phyloP scores from a whole-genome alignment of 2,888 invertebrate species.

The Caradrina clavipalpis region DNA sequence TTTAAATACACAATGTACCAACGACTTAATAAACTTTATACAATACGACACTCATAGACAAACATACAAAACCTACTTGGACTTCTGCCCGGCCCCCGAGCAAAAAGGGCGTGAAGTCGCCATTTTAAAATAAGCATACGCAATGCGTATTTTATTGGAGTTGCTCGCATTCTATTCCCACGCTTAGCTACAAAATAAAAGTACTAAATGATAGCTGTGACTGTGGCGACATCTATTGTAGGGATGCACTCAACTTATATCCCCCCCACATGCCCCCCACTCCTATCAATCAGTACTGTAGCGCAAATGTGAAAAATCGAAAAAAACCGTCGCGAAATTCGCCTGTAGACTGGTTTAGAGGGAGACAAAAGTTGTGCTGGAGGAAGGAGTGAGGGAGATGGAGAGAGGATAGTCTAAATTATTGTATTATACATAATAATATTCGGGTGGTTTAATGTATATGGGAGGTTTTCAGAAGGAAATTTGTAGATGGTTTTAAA shows the following conservation, averaged over 20 bases:
- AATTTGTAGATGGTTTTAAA: constrained; percentile 27
- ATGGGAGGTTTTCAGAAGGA: constrained; percentile 63
- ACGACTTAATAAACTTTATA: constrained; percentile 26
- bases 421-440: constrained; percentile 87
- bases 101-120: constrained; percentile 46
- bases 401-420: constrained; percentile 82
- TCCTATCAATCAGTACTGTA: constrained; percentile 79
- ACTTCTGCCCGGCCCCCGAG: constrained; percentile 47
- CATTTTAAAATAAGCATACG: constrained; percentile 64
- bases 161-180: constrained; percentile 48
- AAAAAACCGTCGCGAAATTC: constrained; percentile 73
- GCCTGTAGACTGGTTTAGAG: constrained; percentile 72
- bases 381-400: constrained; percentile 61
- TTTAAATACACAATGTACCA: not conserved
- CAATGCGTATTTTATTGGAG: constrained; percentile 64
- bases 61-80: constrained; percentile 61
- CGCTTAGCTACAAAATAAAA: constrained; percentile 60
- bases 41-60: constrained; percentile 26
- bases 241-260: constrained; percentile 58
- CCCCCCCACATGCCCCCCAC: constrained; percentile 23
- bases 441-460: constrained; percentile 77
- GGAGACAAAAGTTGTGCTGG: constrained; percentile 65
- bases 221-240: constrained; percentile 57
- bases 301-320: constrained; percentile 80
- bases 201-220: constrained; percentile 53